Base-by-base conservation (phyloP, 1,140 invertebrate genomes). In the Drosophila bifasciata region DNA sequence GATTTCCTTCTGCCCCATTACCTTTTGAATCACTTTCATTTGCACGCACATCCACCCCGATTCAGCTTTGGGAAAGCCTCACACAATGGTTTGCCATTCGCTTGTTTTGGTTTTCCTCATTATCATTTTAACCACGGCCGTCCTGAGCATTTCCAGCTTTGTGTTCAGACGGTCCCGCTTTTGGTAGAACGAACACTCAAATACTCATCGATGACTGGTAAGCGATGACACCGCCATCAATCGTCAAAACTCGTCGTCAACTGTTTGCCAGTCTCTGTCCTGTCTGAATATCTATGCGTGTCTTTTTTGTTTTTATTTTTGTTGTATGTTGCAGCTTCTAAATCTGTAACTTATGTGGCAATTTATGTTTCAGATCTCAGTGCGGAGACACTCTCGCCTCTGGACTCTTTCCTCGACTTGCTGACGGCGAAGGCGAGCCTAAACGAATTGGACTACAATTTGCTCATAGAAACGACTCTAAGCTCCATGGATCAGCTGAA, bases 341-440 rank as follows among this genome's bases (percentile, higher is more conserved):
- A 16, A 17, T 9, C 4, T 16, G n/a, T 23, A 6, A 32, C 0
- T 0, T 28, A 5, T 39, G 51, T 8, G 36, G 40, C 5, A 39
- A 16, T 19, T 50, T 59, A 23, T 72, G 58, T 92, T 91, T 9
- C 72, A 95, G 95, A 95, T 79, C 94, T 95, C 7, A 95, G 95
- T 0, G 94, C 94, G 28, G 95, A 96, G 89, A 93, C 95, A 53
- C 89, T 96, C 1, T 96, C 96, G 41, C 96, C 96, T 0, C 91
- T 97, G 57, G 96, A 97, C 86, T 96, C 96, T 13, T 97, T 97
- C 85, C 92, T 97, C 44, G 96, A 97, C 92, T 92, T 97, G 40
- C 92, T 97, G 17, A 97, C 96, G 1, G 96, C 96, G 8, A 97
- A 97, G 93, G 96, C 96, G 8, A 96, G 95, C 90, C 93, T 97